Evolutionary conservation across 2,797 vertebrate species (phyloP), one percentile per base, ranked within the genome.

Genomic region (Toxotes lorentzi): DNA sequence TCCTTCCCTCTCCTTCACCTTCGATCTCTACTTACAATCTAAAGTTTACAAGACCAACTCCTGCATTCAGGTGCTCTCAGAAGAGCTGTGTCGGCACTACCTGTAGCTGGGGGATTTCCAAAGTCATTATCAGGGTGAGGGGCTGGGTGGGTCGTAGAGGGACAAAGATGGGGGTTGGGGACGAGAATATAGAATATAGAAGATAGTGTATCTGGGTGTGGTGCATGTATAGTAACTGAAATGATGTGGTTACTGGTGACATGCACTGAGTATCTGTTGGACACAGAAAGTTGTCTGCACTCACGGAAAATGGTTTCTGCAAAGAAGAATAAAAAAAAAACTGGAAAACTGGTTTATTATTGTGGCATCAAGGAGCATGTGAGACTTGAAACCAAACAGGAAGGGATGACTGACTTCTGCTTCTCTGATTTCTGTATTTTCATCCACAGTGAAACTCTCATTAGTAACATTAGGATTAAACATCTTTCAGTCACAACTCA

Each of bases 41-140:
- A 24, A 76, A n/a, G n/a, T 84, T 75, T 70, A 79, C 70, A 68
- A 68, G 68, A 83, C 35, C 64, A 14, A 35, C 43, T 59, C 68
- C 48, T 24, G 78, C 73, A 38, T 50, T 75, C 63, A 48, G 71
- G 65, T 13, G 56, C 68, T 75, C 75, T 71, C 64, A 16, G 60
- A 64, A 70, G 78, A 81, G 74, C 79, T 76, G 73, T 21, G 76
- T 83, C 45, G 9, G 73, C 81, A 67, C 65, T 72, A 80, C 79
- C 69, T 83, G 76, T 79, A 81, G 73, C 72, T 17, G 73, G 84
- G 84, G 87, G 86, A 78, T 86, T 86, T 88, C 79, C 75, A 91
- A 64, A 83, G 82, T 88, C 86, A 89, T 91, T 89, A 89, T 68
- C 53, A 21, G 72, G 78, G 61, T 27, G 2, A 27, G 66, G 57